Conservation (phyloP, 2,113 vertebrate species). For the Merops nubicus region DNA sequence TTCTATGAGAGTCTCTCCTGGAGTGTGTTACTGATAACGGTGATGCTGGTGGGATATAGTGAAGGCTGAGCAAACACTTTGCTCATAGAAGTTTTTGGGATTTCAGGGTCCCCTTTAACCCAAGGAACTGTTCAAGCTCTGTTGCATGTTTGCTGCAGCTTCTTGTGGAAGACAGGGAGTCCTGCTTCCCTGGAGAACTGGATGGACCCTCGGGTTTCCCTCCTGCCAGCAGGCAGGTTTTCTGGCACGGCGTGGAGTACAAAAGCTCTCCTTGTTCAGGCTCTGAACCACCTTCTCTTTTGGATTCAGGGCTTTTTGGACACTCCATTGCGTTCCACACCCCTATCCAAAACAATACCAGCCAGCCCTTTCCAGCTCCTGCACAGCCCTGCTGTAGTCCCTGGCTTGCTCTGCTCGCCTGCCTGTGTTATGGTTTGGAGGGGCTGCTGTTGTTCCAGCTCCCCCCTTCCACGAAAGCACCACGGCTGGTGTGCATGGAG, state of each 20-base stretch:
- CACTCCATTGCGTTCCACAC: background rate
- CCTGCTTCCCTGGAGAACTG: background rate
- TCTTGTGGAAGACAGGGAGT: no score
- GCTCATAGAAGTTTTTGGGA: background rate
- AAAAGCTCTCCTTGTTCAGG: background rate
- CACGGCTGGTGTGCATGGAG: background rate
- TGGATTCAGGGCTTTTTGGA: background rate
- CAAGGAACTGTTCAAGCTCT: background rate
- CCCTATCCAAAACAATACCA: constrained; percentile 8
- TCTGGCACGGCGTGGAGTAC: background rate
- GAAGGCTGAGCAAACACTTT: background rate
- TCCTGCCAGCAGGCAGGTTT: rapidly evolving
- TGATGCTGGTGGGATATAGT: background rate
- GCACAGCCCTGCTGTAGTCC: background rate
- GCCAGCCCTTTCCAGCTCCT: background rate
- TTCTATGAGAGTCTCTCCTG: background rate
- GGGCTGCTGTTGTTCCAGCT: constrained; percentile 18
- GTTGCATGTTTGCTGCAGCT: background rate
- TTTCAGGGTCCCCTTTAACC: background rate
- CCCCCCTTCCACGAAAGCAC: rapidly evolving
- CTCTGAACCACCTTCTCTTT: background rate
- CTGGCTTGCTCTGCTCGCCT: background rate
- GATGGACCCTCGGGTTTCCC: background rate
- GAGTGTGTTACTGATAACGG: background rate
- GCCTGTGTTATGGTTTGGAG: constrained; percentile 28